These are phyloP conservation scores for Drosophila kohkoa DNA, from an alignment of 1,140 invertebrate species.

Conservation along the genomic window DNA sequence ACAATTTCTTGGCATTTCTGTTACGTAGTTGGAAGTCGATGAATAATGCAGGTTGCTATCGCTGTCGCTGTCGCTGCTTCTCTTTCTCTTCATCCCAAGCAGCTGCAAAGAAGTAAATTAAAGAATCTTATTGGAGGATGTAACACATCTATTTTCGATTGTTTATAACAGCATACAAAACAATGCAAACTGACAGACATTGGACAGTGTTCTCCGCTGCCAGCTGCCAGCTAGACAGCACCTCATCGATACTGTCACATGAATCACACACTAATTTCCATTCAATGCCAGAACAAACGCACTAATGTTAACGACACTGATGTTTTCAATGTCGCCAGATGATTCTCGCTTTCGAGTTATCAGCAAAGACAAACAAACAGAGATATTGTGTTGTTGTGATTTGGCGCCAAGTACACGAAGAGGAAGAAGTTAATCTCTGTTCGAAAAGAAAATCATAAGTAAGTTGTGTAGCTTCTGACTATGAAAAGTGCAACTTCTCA, in stretches of 20 bases:
- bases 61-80: neutral
- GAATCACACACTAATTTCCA: constrained; percentile 55
- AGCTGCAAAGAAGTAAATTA: constrained; percentile 25
- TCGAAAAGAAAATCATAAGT: no score
- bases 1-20: constrained; percentile 40
- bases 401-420: neutral
- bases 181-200: neutral
- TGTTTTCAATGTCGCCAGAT: constrained; percentile 46
- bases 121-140: neutral
- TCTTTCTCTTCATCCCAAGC: neutral
- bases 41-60: constrained; percentile 30
- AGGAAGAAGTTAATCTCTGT: no score
- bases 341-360: neutral
- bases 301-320: constrained; percentile 30
- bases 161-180: neutral
- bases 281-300: constrained; percentile 36
- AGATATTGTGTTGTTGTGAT: neutral
- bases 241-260: constrained; percentile 34
- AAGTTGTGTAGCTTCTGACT: no score
- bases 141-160: constrained; percentile 5
- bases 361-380: neutral
- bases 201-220: no score
- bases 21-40: constrained; percentile 34
- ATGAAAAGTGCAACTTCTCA: no score
- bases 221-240: no score